These are phyloP conservation scores for Caenorhabditis brenneri DNA, from an alignment of 1,140 invertebrate species.

Conservation along the genomic window DNA sequence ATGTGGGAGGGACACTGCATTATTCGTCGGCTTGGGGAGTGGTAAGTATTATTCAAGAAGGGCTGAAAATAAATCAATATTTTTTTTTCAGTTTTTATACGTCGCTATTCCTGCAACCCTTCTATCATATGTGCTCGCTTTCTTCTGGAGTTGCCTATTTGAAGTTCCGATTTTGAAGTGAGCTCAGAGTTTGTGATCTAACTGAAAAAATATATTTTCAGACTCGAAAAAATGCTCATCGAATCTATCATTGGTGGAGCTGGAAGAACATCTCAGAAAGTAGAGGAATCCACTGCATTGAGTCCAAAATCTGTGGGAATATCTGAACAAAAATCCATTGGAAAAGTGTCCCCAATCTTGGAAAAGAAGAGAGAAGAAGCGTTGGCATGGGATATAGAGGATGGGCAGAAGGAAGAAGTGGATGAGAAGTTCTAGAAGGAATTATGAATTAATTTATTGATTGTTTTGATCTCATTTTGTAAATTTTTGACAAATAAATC, in stretches of 20 bases:
- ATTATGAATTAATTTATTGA: no score
- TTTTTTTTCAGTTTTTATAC: background rate
- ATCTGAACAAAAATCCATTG: background rate
- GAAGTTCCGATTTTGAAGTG: constrained; percentile 9
- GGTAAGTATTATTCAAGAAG: background rate
- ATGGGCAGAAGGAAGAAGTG: background rate
- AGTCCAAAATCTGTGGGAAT: no score
- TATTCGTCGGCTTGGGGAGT: constrained; percentile 12
- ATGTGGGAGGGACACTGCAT: constrained; percentile 22
- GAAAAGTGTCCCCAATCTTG: background rate
- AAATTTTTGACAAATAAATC: no score
- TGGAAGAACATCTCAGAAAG: background rate
- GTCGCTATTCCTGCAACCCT: background rate
- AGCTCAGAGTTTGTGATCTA: background rate
- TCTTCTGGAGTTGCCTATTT: constrained; percentile 9
- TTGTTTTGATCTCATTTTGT: no score
- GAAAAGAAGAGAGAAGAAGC: background rate
- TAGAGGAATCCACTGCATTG: background rate
- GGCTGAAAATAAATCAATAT: background rate
- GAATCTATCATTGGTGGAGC: background rate
- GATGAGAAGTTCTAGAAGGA: background rate
- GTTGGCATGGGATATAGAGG: background rate
- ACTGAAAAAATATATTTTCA: background rate
- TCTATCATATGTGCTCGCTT: background rate
- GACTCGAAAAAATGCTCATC: background rate